Evolutionary conservation across 2,797 vertebrate genomes (phyloP), one percentile per base, ranked within the genome.

Genomic region (Rhabdomys pumilio): DNA sequence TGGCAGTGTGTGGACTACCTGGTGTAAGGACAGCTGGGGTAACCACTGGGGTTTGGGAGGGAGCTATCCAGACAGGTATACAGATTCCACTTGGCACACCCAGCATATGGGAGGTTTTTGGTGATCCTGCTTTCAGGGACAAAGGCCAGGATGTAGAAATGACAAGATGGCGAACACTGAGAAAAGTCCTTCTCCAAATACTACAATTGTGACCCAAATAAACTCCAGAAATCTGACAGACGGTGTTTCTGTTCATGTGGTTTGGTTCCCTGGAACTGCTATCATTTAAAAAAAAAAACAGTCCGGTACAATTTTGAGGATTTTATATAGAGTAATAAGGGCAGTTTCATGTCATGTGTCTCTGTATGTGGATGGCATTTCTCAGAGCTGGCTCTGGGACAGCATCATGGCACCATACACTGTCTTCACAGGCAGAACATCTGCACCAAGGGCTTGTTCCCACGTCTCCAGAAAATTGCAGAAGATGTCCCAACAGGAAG

Each of bases 181-280:
- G 19, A 47, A 84, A 61, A 29, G 15, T 29, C 57, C 99, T 10
- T 99, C 99, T 96, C 99, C 99, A 98, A 99, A 99, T 93, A 99
- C 99, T 90, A 99, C 99, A 87, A 99, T 99, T 99, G 99, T 99
- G 96, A 99, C 99, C 97, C 99, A 99, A 98, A 99, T 99, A 96
- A 99, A 99, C n/a, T 99, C 99, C 72, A 99, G 98, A 99, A 98
- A 97, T 99, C 99, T 72, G 99, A 99, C 98, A 99, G 99, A 85
- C 99, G 99, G 0, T 99, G 99, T 97, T 99, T 99, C 99, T 99
- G 99, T 96, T 99, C 99, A 47, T 99, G 99, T 86, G 99, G 98
- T 95, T 99, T 97, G 99, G 97, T 97, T 99, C 99, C 96, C 99
- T 99, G 55, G 99, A 99, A 83, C 99, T 99, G 73, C 99, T 99